Conservation (phyloP, 2,797 vertebrate species). For the Chrysolophus pictus region DNA sequence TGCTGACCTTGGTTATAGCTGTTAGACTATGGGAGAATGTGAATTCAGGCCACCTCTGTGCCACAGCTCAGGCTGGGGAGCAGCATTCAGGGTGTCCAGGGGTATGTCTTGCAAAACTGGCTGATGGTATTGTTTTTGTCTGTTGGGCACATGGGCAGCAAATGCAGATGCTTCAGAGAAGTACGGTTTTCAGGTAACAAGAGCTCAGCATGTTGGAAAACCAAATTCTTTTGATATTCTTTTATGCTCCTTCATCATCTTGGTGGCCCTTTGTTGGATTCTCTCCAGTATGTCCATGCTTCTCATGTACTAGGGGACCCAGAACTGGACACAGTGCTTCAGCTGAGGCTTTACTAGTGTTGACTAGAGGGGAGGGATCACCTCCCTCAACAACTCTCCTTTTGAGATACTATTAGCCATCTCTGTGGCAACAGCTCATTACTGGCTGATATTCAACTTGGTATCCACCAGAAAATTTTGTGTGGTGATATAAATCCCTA, state of each 20-base stretch:
- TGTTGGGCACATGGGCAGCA: not conserved
- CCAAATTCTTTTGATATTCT: not conserved
- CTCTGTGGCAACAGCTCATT: not conserved
- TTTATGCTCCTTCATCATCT: not conserved
- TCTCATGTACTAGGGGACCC: not conserved
- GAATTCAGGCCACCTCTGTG: not conserved
- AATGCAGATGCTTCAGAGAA: not conserved
- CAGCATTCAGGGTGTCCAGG: not conserved
- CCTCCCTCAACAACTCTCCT: not conserved
- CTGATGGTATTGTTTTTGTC: not conserved
- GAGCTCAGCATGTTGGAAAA: not conserved
- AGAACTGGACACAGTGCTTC: not conserved
- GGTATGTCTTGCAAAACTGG: not conserved
- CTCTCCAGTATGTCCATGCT: not conserved
- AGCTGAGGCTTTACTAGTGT: not conserved
- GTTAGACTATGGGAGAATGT: not conserved
- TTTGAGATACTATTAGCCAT: not conserved
- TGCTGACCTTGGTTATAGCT: not conserved
- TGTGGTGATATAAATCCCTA: not conserved
- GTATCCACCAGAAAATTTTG: not conserved
- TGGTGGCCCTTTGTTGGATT: not conserved
- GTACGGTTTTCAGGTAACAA: not conserved
- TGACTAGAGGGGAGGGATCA: not conserved
- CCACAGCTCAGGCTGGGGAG: not conserved
- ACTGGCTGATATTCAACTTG: not conserved